Evolutionary conservation across 2,113 vertebrate genomes (phyloP), one percentile per base, ranked within the genome.

Genomic region (Leiothrix lutea): DNA sequence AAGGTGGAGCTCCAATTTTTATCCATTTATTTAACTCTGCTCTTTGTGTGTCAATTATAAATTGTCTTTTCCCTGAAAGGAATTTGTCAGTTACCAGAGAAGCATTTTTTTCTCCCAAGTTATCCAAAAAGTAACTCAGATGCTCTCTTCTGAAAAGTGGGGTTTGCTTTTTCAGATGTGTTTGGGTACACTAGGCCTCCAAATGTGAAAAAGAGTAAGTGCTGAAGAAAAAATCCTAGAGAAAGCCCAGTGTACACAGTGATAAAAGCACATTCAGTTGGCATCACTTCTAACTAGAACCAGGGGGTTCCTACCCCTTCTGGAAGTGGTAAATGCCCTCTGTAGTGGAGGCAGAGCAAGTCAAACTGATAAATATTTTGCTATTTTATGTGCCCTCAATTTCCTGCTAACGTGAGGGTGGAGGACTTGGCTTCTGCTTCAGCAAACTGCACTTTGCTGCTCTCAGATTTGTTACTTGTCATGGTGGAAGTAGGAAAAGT

Each of bases 381-480:
- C n/a, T 16, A 7, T 36, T 15, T 36, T 60, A 12, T 4, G 5
- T 44, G 35, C 29, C 1, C 54, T 48, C 0, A 7, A 6, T 47
- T 81, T 61, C 21, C 15, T 44, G 0, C 24, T 57, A 24, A 1
- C 0, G 0, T 53, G 24, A 19, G 33, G 16, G 40, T 45, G n/a
- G 16, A 58, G 26, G 16, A 12, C 29, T 20, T 8, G 0, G 2
- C 33, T 83, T 75, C 35, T 94, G 14, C 53, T 66, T 28, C 40
- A 82, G 42, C n/a, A 71, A 80, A 65, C 31, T 71, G 42, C 53
- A 12, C n/a, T 47, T 69, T 31, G 16, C 54, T 74, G 36, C 10
- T 79, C 77, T 96, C 88, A 56, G 2, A 57, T 61, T 53, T 60
- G 22, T 60, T 51, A 20, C 8, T n/a, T 78, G 23, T 80, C 48